These are phyloP conservation scores for Simalia tracyae DNA, from an alignment of 2,797 vertebrate species.

Conservation along the genomic window DNA sequence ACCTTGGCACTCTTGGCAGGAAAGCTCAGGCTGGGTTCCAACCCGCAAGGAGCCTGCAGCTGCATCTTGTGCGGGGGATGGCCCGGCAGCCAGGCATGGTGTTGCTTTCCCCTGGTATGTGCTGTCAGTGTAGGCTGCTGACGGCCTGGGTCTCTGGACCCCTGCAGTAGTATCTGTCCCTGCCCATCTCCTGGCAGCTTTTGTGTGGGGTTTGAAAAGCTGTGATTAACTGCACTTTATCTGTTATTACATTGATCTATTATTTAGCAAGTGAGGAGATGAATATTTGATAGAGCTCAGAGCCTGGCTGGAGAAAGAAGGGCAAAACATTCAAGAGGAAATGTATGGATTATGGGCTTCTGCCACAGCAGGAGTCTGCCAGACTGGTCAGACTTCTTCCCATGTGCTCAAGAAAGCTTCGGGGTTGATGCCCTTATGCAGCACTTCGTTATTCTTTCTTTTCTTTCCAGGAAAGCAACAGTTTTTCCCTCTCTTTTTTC, in stretches of 20 bases:
- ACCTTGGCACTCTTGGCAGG: not conserved
- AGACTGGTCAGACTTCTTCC: not conserved
- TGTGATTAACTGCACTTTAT: slow-evolving; percentile 56
- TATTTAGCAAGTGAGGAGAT: slow-evolving; percentile 67
- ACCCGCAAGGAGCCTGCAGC: slow-evolving; percentile 1
- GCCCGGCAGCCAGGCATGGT: not conserved
- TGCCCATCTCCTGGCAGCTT: slow-evolving; percentile 20
- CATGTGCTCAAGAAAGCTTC: not conserved
- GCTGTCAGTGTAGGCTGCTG: slow-evolving; percentile 6
- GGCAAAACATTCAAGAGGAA: slow-evolving; percentile 7
- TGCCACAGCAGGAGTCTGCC: not conserved
- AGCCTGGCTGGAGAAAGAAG: slow-evolving; percentile 49
- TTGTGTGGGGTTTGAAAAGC: slow-evolving; percentile 53
- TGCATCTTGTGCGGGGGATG: not conserved
- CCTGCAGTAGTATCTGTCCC: slow-evolving; percentile 32
- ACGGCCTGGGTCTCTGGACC: not conserved
- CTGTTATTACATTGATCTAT: slow-evolving; percentile 69
- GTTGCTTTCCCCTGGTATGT: slow-evolving; percentile 11
- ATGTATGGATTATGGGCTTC: not conserved
- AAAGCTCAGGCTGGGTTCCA: not conserved
- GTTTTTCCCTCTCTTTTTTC: not conserved
- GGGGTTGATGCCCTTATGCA: not conserved
- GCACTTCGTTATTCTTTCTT: not conserved
- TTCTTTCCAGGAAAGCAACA: not conserved
- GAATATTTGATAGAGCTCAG: slow-evolving; percentile 63